Evolutionary conservation across 2,888 invertebrate species (phyloP).

Genomic region (Monopis laevigella): DNA sequence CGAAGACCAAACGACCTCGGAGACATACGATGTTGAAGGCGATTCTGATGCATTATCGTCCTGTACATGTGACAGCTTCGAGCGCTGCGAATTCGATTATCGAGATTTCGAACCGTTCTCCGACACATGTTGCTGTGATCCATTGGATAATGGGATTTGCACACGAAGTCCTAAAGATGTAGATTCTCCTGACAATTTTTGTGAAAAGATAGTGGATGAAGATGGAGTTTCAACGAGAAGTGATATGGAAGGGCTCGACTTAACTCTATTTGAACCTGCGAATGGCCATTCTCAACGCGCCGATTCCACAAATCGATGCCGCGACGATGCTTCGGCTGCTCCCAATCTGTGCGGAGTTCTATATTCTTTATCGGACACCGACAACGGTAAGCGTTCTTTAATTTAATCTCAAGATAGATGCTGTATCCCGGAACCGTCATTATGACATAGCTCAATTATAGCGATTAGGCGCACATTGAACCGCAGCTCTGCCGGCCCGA

Average conservation of each 20-base stretch:
- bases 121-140: constrained; percentile 69
- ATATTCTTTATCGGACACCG: constrained; percentile 39
- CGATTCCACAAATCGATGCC: constrained; percentile 16
- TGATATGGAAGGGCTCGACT: constrained; percentile 75
- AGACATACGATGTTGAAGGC: constrained; percentile 45
- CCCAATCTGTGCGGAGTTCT: constrained; percentile 49
- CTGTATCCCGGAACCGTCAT: constrained; percentile 32
- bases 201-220: constrained; percentile 44
- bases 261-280: constrained; percentile 73
- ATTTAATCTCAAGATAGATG: constrained; percentile 29
- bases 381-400: constrained; percentile 41
- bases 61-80: constrained; percentile 64
- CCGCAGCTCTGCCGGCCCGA: constrained; percentile 25
- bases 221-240: constrained; percentile 55
- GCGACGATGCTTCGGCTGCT: constrained; percentile 30
- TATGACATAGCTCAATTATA: constrained; percentile 40
- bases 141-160: constrained; percentile 55
- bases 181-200: constrained; percentile 56
- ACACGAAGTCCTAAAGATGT: constrained; percentile 60
- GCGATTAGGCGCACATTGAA: constrained; percentile 40
- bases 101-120: constrained; percentile 68
- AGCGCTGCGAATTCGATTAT: constrained; percentile 66
- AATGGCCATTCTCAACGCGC: constrained; percentile 33
- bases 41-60: constrained; percentile 62
- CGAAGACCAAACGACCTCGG: constrained; percentile 36